phyloP scores from a whole-genome alignment of 1,140 invertebrate species.

The Kradibia gibbosae region DNA sequence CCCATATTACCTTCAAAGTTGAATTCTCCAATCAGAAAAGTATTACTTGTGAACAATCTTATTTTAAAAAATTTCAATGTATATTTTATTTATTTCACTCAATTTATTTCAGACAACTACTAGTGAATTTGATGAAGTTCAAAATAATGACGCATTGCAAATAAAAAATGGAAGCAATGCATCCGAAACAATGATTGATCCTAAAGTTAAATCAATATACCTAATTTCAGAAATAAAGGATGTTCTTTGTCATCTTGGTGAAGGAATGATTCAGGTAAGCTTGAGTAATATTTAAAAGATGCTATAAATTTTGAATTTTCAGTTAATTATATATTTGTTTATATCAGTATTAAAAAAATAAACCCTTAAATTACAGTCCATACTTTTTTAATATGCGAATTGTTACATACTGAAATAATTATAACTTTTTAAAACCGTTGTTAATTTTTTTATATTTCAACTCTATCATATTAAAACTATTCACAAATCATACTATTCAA shows the following conservation, averaged over 20 bases:
- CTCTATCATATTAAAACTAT: neutral
- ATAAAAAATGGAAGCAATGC: slow-evolving; percentile 24
- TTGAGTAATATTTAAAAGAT: neutral
- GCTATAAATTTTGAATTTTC: too few species aligned
- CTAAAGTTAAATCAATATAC: slow-evolving; percentile 73
- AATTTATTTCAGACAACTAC: slow-evolving; percentile 49
- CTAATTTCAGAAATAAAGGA: slow-evolving; percentile 83
- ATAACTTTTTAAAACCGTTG: too few species aligned
- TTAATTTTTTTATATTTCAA: too few species aligned
- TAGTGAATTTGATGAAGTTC: slow-evolving; percentile 49
- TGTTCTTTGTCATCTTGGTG: slow-evolving; percentile 85
- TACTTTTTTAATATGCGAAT: too few species aligned
- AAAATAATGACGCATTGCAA: slow-evolving; percentile 38
- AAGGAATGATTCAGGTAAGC: slow-evolving; percentile 78
- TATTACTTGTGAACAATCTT: slow-evolving; percentile 50
- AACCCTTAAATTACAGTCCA: too few species aligned
- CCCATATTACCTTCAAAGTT: neutral
- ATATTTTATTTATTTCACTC: neutral
- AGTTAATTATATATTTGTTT: too few species aligned
- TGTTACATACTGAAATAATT: too few species aligned
- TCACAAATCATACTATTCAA: neutral
- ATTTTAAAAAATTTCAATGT: slow-evolving; percentile 23
- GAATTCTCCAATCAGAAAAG: slow-evolving; percentile 41
- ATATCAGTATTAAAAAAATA: too few species aligned
- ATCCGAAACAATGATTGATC: slow-evolving; percentile 33